Conservation (phyloP, 2,888 invertebrate species). For the Lycia hirtaria region DNA sequence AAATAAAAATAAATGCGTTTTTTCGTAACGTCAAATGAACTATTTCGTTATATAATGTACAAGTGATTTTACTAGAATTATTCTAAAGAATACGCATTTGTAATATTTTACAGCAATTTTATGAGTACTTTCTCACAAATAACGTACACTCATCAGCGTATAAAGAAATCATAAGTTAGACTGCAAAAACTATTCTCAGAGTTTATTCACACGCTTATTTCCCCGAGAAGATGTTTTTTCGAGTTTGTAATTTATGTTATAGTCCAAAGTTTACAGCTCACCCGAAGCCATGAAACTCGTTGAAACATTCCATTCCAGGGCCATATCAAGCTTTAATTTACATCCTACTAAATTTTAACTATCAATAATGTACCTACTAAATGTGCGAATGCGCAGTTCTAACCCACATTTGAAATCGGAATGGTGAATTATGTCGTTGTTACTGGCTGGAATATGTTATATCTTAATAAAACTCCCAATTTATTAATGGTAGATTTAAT, state of each 20-base stretch:
- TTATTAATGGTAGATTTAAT: too few relatives aligned
- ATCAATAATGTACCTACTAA: slow-evolving; percentile 22
- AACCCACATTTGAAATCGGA: slow-evolving; percentile 18
- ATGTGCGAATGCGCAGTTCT: slow-evolving; percentile 13
- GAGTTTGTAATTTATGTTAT: neutral
- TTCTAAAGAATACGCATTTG: too few relatives aligned
- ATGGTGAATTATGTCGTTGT: slow-evolving; percentile 19
- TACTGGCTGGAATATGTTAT: slow-evolving; percentile 6
- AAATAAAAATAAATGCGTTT: too few relatives aligned
- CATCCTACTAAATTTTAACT: slow-evolving; percentile 19
- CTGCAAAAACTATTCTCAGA: too few relatives aligned
- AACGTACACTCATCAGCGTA: too few relatives aligned
- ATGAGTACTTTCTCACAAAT: too few relatives aligned
- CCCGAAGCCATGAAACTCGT: slow-evolving; percentile 12
- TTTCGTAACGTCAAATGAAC: too few relatives aligned
- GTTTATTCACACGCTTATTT: neutral
- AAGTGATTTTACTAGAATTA: too few relatives aligned
- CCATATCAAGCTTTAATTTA: slow-evolving; percentile 24
- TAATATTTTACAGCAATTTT: too few relatives aligned
- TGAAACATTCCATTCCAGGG: slow-evolving; percentile 11
- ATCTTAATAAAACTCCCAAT: too few relatives aligned
- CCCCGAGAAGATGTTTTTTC: neutral
- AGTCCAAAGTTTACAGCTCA: slow-evolving; percentile 12
- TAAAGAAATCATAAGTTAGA: too few relatives aligned
- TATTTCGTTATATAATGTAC: too few relatives aligned